These are phyloP conservation scores for Hirtodrosophila cameraria DNA, from an alignment of 2,888 invertebrate species.

Conservation along the genomic window DNA sequence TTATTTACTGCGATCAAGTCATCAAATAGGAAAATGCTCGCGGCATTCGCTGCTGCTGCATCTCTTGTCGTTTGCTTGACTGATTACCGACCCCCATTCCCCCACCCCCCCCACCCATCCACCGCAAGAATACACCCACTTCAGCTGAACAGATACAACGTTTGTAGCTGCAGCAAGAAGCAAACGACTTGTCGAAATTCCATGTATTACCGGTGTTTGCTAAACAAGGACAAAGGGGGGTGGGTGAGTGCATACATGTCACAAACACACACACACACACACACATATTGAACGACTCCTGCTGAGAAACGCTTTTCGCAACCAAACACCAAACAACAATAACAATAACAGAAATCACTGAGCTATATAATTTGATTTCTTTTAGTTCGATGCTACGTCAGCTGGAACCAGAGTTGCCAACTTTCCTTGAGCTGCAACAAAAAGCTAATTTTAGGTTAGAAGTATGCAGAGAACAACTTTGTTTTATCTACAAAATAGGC, in stretches of 20 bases:
- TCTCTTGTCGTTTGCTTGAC: slow-evolving; percentile 59
- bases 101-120: background rate
- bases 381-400: slow-evolving; percentile 2
- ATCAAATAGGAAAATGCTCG: slow-evolving; percentile 58
- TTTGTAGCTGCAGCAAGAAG: slow-evolving; percentile 21
- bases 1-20: slow-evolving; percentile 72
- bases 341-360: slow-evolving; percentile 82
- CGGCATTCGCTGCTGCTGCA: slow-evolving; percentile 39
- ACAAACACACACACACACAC: background rate
- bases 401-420: background rate
- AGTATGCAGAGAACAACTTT: no score
- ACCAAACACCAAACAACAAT: slow-evolving; percentile 71
- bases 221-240: background rate
- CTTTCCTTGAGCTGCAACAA: no score
- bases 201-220: slow-evolving; percentile 35
- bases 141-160: background rate
- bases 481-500: no score
- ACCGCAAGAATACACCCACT: slow-evolving; percentile 3
- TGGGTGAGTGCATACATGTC: background rate
- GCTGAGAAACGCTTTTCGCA: slow-evolving; percentile 19
- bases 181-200: slow-evolving; percentile 42
- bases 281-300: background rate
- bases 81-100: slow-evolving; percentile 49
- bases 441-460: no score
- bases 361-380: slow-evolving; percentile 83